A percentile compares a stretch with the other conserved stretches of the same genome.
These are phyloP conservation scores for Willowsia nigromaculata DNA, from an alignment of 2,888 invertebrate genomes.

Conservation along the genomic window DNA sequence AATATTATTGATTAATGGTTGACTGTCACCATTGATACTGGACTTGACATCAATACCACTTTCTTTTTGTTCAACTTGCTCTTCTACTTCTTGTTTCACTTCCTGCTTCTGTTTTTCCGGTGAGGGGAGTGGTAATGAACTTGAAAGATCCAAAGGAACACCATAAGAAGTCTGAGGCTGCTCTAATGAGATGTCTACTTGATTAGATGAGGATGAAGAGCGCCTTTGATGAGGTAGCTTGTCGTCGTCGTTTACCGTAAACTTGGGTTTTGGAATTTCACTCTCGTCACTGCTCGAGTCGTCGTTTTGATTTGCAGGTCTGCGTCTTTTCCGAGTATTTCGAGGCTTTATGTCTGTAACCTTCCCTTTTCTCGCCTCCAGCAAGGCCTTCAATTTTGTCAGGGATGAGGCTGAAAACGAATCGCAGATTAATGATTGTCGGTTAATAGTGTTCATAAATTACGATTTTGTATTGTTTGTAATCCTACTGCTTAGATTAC, in stretches of 20 bases:
- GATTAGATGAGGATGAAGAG: not conserved
- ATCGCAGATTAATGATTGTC: no score
- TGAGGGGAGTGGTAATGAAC: not conserved
- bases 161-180: not conserved
- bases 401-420: conserved; percentile 69
- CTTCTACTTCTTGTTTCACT: not conserved
- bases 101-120: not conserved
- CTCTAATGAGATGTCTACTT: not conserved
- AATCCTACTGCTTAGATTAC: no score
- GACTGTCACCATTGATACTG: not conserved
- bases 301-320: conserved; percentile 64
- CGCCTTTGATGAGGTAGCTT: not conserved
- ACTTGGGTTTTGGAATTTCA: conserved; percentile 69
- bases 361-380: conserved; percentile 71
- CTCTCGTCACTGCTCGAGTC: conserved; percentile 72
- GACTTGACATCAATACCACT: not conserved
- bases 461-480: not conserved
- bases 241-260: conserved; percentile 64
- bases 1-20: not conserved
- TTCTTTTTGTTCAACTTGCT: not conserved
- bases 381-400: conserved; percentile 69
- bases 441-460: no score
- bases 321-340: conserved; percentile 69
- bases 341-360: conserved; percentile 52
- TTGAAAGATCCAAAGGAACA: conserved; percentile 46